A percentile compares a stretch with the other conserved stretches of the same genome.
Evolutionary conservation across 2,888 invertebrate species (phyloP).

Genomic region (Leucozona laternaria): DNA sequence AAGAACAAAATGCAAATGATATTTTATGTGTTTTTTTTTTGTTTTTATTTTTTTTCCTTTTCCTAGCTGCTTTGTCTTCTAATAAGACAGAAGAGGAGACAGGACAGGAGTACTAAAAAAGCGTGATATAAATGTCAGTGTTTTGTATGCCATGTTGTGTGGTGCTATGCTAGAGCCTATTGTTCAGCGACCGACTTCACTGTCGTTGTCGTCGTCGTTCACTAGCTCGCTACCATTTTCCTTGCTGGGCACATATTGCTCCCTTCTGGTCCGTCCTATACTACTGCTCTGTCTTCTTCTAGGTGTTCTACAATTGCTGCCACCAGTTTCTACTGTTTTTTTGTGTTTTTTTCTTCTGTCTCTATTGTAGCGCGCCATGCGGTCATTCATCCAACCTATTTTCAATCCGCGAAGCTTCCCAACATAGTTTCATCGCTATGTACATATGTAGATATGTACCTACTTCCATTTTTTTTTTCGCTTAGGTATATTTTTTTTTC

Average conservation of each 20-base stretch:
- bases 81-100: constrained; percentile 71
- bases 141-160: constrained; percentile 68
- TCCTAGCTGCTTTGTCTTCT: constrained; percentile 45
- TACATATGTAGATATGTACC: neutral
- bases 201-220: constrained; percentile 10
- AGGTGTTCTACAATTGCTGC: constrained; percentile 51
- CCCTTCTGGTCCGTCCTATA: constrained; percentile 16
- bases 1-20: constrained; percentile 43
- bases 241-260: constrained; percentile 47
- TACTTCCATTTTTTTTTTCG: constrained; percentile 7
- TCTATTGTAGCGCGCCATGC: constrained; percentile 68
- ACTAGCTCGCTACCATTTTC: constrained; percentile 38
- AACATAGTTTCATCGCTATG: constrained; percentile 53
- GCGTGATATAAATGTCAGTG: constrained; percentile 74
- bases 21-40: constrained; percentile 4
- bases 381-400: constrained; percentile 76
- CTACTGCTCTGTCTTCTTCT: constrained; percentile 17
- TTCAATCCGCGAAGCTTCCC: constrained; percentile 72
- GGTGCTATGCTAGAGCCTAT: constrained; percentile 38
- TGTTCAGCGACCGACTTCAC: constrained; percentile 48
- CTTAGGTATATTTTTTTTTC: constrained; percentile 2
- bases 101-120: constrained; percentile 59
- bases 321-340: constrained; percentile 7
- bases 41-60: neutral
- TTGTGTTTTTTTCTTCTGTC: neutral